A percentile compares a stretch with the other conserved stretches of the same genome.
Conservation (phyloP, 2,888 invertebrate species). For the Blastobasis lacticolella region DNA sequence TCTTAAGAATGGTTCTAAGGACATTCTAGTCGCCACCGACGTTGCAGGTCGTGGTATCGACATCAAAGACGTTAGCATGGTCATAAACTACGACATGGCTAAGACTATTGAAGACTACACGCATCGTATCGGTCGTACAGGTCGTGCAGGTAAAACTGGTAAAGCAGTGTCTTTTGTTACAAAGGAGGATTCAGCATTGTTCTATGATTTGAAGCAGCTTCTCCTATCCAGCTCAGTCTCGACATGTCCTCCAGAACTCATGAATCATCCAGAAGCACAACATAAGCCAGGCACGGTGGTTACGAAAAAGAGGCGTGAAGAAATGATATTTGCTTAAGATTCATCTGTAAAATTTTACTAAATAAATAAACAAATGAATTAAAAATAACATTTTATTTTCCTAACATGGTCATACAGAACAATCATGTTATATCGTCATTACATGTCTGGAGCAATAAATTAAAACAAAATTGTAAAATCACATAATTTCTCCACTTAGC, state of each 20-base stretch:
- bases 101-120: slow-evolving; percentile 98
- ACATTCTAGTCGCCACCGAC: slow-evolving; percentile 99
- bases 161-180: slow-evolving; percentile 97
- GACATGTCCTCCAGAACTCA: slow-evolving; percentile 94
- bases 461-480: too few relatives aligned
- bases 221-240: slow-evolving; percentile 92
- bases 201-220: slow-evolving; percentile 97
- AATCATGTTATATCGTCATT: neutral
- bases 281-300: slow-evolving; percentile 97
- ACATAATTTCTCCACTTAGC: too few relatives aligned
- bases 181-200: slow-evolving; percentile 94
- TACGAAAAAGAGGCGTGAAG: slow-evolving; percentile 94
- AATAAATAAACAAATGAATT: neutral
- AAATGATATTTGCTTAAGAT: slow-evolving; percentile 92
- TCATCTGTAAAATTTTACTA: neutral
- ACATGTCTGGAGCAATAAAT: slow-evolving; percentile 1
- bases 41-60: slow-evolving; percentile 99
- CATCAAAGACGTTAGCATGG: slow-evolving; percentile 98
- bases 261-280: slow-evolving; percentile 99
- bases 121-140: slow-evolving; percentile 98
- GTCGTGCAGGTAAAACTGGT: slow-evolving; percentile 98
- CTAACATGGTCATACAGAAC: neutral
- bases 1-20: slow-evolving; percentile 96
- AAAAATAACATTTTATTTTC: neutral
- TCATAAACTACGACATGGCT: slow-evolving; percentile 99